Base-by-base conservation (phyloP, 2,797 vertebrate genomes). In the Pseudopleuronectes americanus region DNA sequence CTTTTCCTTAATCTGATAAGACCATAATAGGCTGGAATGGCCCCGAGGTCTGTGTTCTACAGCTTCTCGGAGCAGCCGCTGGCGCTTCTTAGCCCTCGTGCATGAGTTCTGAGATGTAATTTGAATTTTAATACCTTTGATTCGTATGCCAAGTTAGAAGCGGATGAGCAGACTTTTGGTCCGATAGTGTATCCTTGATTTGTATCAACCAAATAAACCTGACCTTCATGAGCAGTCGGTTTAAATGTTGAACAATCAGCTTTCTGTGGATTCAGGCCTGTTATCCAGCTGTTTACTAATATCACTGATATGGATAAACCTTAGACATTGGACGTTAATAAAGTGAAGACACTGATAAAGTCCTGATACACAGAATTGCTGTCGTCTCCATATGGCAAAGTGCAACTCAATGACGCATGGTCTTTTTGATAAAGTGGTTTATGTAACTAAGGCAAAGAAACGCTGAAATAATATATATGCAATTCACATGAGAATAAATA, bases 41-140 rank as follows among this genome's bases (percentile, higher is more conserved):
- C 74, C 62, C 24, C 57, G 4, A 31, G 57, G 4, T 83, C 26
- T 51, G 38, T 71, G 49, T 74, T 71, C 74, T 70, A 77, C 65
- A 68, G 67, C 66, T 52, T 45, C 70, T 77, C 68, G 13, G 62
- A 76, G 64, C 31, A 49, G 55, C 58, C 48, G 82, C 51, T 75
- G 60, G 22, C 19, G 16, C 36, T 36, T 57, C 76, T 52, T 80
- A 58, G 19, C 26, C 54, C 60, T 71, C 33, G 55, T n/a, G 31
- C 51, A 47, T 8, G 8, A 68, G 68, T 58, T 71, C 26, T 63
- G 43, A 81, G 79, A 84, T 83, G 76, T 62, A 64, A 70, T 71
- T 77, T 59, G 49, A 88, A 86, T 83, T 84, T 64, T 43, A 81
- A 86, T 58, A 43, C 59, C 26, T 71, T 51, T 76, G 73, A 83